phyloP scores from a whole-genome alignment of 1,140 invertebrate genomes.

The Conus betulinus region DNA sequence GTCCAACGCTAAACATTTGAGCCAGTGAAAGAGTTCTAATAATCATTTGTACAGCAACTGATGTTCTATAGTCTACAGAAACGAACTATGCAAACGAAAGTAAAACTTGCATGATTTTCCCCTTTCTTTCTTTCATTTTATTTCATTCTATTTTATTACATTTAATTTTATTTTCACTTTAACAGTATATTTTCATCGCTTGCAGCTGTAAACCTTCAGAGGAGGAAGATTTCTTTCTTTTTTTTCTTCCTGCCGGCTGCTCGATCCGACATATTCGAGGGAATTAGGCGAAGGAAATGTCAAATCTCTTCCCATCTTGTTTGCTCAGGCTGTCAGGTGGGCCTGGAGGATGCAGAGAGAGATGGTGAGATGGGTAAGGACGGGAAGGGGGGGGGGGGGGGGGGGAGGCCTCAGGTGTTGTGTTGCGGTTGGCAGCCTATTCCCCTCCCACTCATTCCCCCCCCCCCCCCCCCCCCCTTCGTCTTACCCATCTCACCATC shows the following conservation, averaged over 20 bases:
- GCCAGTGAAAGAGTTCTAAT: no score
- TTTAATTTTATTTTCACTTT: no score
- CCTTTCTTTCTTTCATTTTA: no score
- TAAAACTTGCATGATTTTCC: no score
- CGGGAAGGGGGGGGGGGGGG: neutral
- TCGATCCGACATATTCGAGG: neutral
- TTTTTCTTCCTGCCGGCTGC: neutral
- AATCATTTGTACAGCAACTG: no score
- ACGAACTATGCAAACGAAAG: no score
- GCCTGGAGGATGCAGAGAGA: neutral
- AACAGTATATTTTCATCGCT: neutral
- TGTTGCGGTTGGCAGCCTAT: no score
- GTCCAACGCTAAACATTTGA: no score
- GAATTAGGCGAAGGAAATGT: slow-evolving; percentile 14
- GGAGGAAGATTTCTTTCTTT: neutral
- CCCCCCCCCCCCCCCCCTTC: neutral
- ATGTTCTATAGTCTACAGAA: no score
- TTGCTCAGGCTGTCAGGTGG: neutral
- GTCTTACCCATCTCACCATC: neutral
- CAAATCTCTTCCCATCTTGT: neutral
- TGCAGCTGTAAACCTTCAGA: neutral
- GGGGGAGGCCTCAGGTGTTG: neutral
- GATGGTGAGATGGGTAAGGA: neutral
- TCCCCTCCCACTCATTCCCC: neutral
- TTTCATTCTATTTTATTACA: no score